Base-by-base conservation (phyloP, 1,140 invertebrate genomes). In the Telenomus remus region DNA sequence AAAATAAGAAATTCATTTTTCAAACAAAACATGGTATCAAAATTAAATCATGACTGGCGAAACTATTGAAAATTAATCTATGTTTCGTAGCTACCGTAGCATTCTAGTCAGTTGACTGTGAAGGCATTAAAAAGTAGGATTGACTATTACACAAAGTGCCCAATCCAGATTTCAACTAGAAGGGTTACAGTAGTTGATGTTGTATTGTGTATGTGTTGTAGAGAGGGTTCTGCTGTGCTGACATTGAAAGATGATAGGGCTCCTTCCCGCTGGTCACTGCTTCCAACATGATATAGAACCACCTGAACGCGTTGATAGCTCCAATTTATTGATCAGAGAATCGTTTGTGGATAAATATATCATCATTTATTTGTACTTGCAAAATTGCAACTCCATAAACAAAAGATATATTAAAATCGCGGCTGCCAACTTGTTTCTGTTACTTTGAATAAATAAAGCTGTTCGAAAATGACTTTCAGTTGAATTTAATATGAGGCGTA, bases 241-340 rank as follows among this genome's bases (percentile, higher is more conserved):
- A 85, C 83, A 74, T 85, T 85, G 83, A 85, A 85, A 85, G 80
- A 85, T 85, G 83, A 81, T 81, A 72, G 74, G 60, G 66, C 74
- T 79, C 71, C 75, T 81, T 82, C 76, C 81, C 81, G 64, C 75
- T 82, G 81, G 78, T 80, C 79, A 79, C 77, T 81, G 80, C 73
- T 84, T 83, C 79, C 80, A 82, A 80, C 84, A 86, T 86, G 85
- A 88, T 86, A 85, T 86, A 87, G 85, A 79, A 86, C 83, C 82
- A 87, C 83, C 80, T 78, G 78, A 87, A 86, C 83, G 79, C 78
- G 83, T 84, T 86, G 86, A 87, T 87, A 85, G 84, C 86, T 86
- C 82, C 86, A 87, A 87, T 87, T 87, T 87, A 78, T 27, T 27
- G 19, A 27, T 27, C 19, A 27, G 19, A 27, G 19, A 27, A 27